phyloP scores from a whole-genome alignment of 1,140 invertebrate genomes.

The Ruditapes philippinarum region DNA sequence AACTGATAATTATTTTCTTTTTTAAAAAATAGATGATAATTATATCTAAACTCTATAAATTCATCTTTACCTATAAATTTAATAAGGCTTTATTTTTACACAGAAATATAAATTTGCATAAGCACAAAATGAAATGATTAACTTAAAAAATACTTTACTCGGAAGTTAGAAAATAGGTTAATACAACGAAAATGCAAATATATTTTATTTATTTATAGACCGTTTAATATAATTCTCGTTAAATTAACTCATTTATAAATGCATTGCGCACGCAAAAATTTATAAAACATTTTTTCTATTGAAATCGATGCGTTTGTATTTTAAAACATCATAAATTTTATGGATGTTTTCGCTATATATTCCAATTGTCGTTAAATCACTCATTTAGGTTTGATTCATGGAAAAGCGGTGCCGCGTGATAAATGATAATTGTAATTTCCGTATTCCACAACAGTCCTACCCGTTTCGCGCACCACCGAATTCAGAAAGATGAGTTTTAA shows the following conservation, averaged over 20 bases:
- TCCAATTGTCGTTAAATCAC: slow-evolving; percentile 3
- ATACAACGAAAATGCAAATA: no score
- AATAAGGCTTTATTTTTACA: no score
- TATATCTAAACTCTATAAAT: no score
- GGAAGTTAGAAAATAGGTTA: no score
- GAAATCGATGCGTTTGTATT: slow-evolving; percentile 1
- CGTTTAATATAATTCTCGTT: background rate
- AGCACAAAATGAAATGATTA: no score
- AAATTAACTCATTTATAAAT: no score
- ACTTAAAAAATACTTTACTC: no score
- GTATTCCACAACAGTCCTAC: background rate
- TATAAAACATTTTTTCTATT: background rate
- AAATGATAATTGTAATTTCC: background rate
- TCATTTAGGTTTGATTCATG: slow-evolving; percentile 5
- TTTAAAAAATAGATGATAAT: no score
- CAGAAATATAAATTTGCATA: no score
- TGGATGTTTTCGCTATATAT: background rate
- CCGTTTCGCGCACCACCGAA: background rate
- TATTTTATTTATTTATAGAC: no score
- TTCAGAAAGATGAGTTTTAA: background rate
- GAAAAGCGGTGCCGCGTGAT: background rate
- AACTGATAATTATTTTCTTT: no score
- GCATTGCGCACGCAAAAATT: background rate
- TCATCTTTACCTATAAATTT: no score
- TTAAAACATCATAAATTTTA: slow-evolving; percentile 31